Conservation (phyloP, 2,113 vertebrate species). For the Bufo gargarizans region DNA sequence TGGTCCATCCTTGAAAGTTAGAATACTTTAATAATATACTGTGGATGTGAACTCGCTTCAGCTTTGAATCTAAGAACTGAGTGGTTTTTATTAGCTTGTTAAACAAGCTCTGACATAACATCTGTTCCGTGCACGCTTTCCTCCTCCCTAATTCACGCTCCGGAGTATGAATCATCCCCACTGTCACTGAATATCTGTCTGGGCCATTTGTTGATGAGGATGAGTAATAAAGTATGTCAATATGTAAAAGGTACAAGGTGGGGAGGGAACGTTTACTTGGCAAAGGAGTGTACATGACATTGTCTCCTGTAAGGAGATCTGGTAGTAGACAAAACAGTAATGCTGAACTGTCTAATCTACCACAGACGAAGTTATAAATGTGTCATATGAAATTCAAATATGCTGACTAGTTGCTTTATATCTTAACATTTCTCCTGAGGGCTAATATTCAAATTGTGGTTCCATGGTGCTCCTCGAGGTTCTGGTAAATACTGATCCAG, state of each 20-base stretch:
- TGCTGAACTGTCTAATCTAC: not conserved
- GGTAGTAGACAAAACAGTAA: not conserved
- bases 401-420: not conserved
- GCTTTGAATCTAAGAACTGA: not conserved
- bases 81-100: conserved; percentile 5
- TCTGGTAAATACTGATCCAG: not conserved
- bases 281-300: conserved; percentile 18
- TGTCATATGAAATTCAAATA: not conserved
- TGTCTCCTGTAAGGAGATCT: conserved; percentile 11
- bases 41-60: not conserved
- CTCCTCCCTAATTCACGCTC: not conserved
- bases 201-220: not conserved
- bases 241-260: not conserved
- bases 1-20: not conserved
- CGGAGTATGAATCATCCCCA: conserved; percentile 1
- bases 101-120: conserved; percentile 27
- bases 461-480: not conserved
- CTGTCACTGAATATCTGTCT: conserved; percentile 34
- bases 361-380: not conserved
- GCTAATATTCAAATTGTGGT: not conserved
- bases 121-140: not conserved
- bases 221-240: conserved; percentile 11
- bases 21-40: not conserved
- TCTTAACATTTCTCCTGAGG: not conserved
- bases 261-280: conserved; percentile 9